A percentile compares a stretch with the other conserved stretches of the same genome.
Evolutionary conservation across 2,888 invertebrate genomes (phyloP).

Genomic region (Pheosia gnoma): DNA sequence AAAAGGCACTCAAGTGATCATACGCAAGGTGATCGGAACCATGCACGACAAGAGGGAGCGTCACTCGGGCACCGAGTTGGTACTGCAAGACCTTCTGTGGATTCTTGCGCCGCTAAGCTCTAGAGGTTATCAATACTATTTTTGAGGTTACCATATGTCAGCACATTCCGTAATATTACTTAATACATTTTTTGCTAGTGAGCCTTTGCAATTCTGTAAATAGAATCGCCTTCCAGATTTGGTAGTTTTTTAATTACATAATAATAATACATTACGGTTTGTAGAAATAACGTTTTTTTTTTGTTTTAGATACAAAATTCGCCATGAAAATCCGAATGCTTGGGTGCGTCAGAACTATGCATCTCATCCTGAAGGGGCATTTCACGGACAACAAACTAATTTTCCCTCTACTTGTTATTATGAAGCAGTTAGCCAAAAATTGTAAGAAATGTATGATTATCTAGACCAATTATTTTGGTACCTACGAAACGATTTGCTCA

Average conservation of each 20-base stretch:
- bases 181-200: too few species aligned
- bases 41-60: constrained; percentile 77
- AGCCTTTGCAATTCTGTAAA: too few species aligned
- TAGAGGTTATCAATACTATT: constrained; percentile 64
- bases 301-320: constrained; percentile 85
- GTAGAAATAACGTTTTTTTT: background rate
- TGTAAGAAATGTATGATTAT: constrained; percentile 62
- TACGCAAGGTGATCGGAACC: constrained; percentile 74
- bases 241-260: too few species aligned
- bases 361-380: constrained; percentile 84
- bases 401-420: constrained; percentile 83
- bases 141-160: constrained; percentile 12
- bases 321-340: constrained; percentile 86
- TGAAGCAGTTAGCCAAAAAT: constrained; percentile 85
- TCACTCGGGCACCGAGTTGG: constrained; percentile 68
- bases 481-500: too few species aligned
- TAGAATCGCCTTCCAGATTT: too few species aligned
- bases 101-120: constrained; percentile 81
- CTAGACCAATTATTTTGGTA: background rate
- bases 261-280: too few species aligned
- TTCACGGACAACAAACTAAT: constrained; percentile 84
- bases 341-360: constrained; percentile 85
- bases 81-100: constrained; percentile 83
- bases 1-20: constrained; percentile 80
- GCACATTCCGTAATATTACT: background rate